These are phyloP conservation scores for Busseola fusca DNA, from an alignment of 2,888 invertebrate genomes.

Conservation along the genomic window DNA sequence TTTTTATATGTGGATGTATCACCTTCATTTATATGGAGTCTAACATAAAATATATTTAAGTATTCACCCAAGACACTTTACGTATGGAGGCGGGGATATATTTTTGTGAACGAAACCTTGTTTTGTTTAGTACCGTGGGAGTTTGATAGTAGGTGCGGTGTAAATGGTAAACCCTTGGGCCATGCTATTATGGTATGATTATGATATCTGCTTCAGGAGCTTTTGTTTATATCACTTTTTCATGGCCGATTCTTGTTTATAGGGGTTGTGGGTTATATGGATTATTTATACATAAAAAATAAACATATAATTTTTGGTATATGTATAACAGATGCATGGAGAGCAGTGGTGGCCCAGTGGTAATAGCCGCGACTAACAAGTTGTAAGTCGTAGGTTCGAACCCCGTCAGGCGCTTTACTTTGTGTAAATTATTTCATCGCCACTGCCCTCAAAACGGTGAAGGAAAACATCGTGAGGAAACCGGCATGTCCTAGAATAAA, in stretches of 20 bases:
- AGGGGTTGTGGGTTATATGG: not conserved
- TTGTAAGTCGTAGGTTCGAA: no score
- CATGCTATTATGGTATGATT: not conserved
- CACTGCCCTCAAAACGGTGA: no score
- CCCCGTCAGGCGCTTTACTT: no score
- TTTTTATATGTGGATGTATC: conserved; percentile 54
- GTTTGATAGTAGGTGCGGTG: conserved; percentile 10
- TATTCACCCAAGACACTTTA: conserved; percentile 30
- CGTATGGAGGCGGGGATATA: conserved; percentile 19
- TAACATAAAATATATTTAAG: conserved; percentile 55
- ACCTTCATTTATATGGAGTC: conserved; percentile 48
- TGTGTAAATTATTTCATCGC: no score
- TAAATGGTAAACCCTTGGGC: conserved; percentile 9
- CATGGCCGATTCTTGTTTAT: not conserved
- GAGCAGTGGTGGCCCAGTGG: no score
- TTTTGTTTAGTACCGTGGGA: conserved; percentile 22
- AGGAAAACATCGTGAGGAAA: no score
- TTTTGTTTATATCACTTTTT: conserved; percentile 10
- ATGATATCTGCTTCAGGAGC: not conserved
- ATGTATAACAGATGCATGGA: no score
- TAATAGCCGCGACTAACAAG: no score
- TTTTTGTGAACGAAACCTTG: conserved; percentile 17
- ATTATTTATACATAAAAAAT: not conserved
- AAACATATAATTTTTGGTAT: not conserved
- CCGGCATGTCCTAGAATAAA: no score